These are phyloP conservation scores for Grammomys surdaster DNA, from an alignment of 2,113 vertebrate species.

Conservation along the genomic window DNA sequence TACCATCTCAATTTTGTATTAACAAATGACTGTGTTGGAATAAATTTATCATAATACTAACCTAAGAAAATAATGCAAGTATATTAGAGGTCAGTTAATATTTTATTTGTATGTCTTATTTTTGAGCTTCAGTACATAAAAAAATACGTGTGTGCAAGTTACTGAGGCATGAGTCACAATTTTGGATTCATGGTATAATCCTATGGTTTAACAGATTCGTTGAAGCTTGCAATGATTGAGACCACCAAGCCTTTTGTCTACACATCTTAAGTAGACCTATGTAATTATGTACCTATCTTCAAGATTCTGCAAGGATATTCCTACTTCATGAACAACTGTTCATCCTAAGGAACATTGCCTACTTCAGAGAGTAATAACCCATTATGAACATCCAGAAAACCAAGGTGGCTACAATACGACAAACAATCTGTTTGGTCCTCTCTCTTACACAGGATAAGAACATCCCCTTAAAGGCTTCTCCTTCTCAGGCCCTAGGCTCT, in stretches of 20 bases:
- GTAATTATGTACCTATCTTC: neutral
- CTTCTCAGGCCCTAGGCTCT: constrained; percentile 2
- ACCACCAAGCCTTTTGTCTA: neutral
- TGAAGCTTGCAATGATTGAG: constrained; percentile 43
- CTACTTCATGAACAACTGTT: constrained; percentile 15
- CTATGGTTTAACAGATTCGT: neutral
- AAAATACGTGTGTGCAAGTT: constrained; percentile 37
- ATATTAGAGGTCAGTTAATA: neutral
- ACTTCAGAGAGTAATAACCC: neutral
- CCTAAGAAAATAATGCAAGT: constrained; percentile 27
- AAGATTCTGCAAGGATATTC: constrained; percentile 38
- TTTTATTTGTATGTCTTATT: constrained; percentile 25
- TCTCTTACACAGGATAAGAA: neutral
- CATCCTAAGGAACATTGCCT: neutral
- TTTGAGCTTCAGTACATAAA: constrained; percentile 38
- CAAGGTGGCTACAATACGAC: constrained; percentile 9
- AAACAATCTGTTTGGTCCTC: neutral
- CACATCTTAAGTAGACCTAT: neutral
- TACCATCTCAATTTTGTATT: neutral
- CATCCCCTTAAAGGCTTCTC: neutral
- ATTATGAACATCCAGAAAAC: constrained; percentile 22
- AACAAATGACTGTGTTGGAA: neutral
- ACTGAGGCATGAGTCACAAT: constrained; percentile 45
- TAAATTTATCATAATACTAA: neutral
- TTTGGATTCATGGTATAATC: constrained; percentile 43